Evolutionary conservation across 1,140 invertebrate genomes (phyloP), one percentile per base, ranked within the genome.

Genomic region (Zaprionus davidi): DNA sequence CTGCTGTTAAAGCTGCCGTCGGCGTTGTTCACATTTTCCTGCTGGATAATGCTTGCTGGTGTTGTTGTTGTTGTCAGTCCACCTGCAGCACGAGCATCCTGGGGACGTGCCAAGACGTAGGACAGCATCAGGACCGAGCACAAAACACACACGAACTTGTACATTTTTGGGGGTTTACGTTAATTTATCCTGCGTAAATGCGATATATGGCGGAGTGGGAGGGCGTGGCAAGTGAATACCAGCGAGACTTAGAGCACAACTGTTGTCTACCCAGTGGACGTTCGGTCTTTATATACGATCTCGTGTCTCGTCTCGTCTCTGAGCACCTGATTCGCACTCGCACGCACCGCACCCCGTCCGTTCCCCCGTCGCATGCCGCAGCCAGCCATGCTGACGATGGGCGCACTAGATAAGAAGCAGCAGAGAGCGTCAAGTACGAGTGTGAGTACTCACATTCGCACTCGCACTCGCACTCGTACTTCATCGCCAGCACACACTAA

Each of bases 21-120:
- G n/a, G 91, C 80, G 76, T 92, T 92, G 36, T 83, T 90, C n/a
- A 92, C 79, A 85, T 92, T 92, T 53, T 93, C 84, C 85, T 93
- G 91, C 63, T 84, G 87, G 7, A 93, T 70, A 58, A 93, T 93
- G 51, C 92, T 83, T 59, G 91, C 86, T 3, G 90, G 76, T 44
- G 91, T 91, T 51, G 88, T 86, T n/a, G 86, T 84, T 64, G 75
- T 79, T 3, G 67, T 46, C 24, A 15, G 36, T 5, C 65, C 53
- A 11, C 58, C 72, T n/a, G 63, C 66, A 15, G 66, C 82, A 26
- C 82, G 64, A 36, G 81, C 59, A 36, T 91, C 88, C 71, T 92
- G 91, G 3, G 91, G 91, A 55, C 91, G 77, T 26, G 91, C 91
- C 64, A 90, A 53, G 31, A 80, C 91, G 74, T 70, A 81, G 68